Conservation (phyloP, 2,888 invertebrate species). For the Iselma pallidipennis region DNA sequence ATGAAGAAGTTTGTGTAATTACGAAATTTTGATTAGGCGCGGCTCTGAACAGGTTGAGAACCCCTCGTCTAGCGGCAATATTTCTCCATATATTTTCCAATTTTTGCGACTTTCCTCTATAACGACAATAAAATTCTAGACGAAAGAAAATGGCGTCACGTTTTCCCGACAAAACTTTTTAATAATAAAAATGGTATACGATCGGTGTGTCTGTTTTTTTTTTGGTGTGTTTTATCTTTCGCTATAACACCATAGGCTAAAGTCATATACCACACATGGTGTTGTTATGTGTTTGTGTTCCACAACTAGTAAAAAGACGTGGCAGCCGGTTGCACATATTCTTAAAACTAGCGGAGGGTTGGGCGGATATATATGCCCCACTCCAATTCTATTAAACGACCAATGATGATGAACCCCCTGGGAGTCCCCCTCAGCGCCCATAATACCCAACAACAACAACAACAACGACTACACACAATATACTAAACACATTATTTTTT, state of each 20-base stretch:
- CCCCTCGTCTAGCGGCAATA: too few species aligned
- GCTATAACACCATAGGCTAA: conserved; percentile 1
- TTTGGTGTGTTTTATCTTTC: neutral
- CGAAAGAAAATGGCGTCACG: neutral
- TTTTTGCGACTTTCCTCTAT: neutral
- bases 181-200: neutral
- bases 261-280: conserved; percentile 50
- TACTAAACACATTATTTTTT: conserved; percentile 41
- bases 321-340: conserved; percentile 7
- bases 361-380: conserved; percentile 25
- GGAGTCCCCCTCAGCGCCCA: conserved; percentile 3
- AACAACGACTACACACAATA: conserved; percentile 12
- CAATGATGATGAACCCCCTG: conserved; percentile 32
- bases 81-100: too few species aligned
- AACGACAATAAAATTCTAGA: too few species aligned
- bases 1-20: too few species aligned
- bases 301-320: conserved; percentile 2
- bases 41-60: too few species aligned
- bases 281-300: conserved; percentile 31
- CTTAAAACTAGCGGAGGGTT: conserved; percentile 16
- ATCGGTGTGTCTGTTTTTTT: neutral
- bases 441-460: neutral
- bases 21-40: too few species aligned
- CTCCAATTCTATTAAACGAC: conserved; percentile 18
- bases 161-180: neutral